Evolutionary conservation across 2,797 vertebrate genomes (phyloP).

Genomic region (Acanthopagrus latus): DNA sequence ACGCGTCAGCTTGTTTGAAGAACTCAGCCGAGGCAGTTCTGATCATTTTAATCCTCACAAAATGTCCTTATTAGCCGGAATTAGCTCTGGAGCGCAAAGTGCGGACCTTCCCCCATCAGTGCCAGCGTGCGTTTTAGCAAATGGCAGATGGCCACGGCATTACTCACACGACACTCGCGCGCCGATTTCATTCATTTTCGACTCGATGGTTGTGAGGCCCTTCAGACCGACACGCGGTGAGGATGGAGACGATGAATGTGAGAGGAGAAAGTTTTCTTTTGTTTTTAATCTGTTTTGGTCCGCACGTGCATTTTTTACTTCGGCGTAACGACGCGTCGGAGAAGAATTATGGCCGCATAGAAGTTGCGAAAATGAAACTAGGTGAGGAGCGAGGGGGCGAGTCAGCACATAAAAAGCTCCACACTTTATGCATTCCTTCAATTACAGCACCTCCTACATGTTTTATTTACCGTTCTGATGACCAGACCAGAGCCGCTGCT

Average conservation of each 20-base stretch:
- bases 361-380: conserved; percentile 18
- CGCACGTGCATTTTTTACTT: background rate
- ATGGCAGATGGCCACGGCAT: conserved; percentile 25
- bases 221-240: background rate
- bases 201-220: background rate
- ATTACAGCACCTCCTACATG: background rate
- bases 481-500: background rate
- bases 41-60: conserved; percentile 3
- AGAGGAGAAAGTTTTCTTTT: background rate
- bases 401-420: background rate
- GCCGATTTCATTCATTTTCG: background rate
- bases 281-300: conserved; percentile 3
- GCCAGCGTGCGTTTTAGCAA: conserved; percentile 26
- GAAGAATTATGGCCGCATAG: background rate
- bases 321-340: background rate
- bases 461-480: conserved; percentile 51
- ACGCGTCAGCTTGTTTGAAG: background rate
- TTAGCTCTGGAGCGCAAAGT: conserved; percentile 10
- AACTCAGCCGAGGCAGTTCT: background rate
- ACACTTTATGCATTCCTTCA: conserved; percentile 17
- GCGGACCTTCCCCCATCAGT: background rate
- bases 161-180: conserved; percentile 2
- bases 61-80: conserved; percentile 16
- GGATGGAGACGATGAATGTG: background rate
- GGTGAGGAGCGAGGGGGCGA: conserved; percentile 1